Conservation (phyloP, 2,113 vertebrate genomes). For the Neodon shergylaensis region DNA sequence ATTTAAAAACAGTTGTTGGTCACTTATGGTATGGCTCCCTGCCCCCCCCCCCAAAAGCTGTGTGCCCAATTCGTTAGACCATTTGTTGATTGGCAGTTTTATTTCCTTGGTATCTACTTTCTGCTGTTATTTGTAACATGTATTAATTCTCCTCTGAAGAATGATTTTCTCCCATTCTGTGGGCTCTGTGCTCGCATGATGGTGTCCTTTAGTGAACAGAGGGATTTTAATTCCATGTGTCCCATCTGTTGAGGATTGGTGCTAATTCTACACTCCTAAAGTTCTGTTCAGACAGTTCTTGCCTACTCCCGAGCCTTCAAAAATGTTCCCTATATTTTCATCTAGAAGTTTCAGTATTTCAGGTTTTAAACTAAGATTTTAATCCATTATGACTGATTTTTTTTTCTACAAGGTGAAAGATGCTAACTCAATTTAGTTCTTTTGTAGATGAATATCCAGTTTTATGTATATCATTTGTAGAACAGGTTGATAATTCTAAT, state of each 20-base stretch:
- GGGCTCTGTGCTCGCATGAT: not conserved
- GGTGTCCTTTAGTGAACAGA: not conserved
- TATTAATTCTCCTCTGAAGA: not conserved
- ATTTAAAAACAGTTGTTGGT: not conserved
- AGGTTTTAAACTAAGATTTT: not conserved
- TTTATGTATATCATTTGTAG: not conserved
- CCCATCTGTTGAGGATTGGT: not conserved
- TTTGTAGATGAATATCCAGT: not conserved
- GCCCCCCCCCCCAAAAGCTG: fast-evolving
- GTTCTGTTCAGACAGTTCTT: not conserved
- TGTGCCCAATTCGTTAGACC: not conserved
- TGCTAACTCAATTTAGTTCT: not conserved
- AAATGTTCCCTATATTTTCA: not conserved
- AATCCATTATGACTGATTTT: not conserved
- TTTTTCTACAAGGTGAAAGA: not conserved
- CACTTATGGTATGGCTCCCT: not conserved
- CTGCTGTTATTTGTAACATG: not conserved
- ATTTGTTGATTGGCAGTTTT: not conserved
- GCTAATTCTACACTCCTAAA: not conserved
- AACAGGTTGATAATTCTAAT: not conserved
- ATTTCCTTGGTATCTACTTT: not conserved
- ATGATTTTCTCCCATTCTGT: not conserved
- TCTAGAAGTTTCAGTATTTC: not conserved
- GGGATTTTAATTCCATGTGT: not conserved
- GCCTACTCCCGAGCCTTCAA: not conserved